Evolutionary conservation across 2,113 vertebrate species (phyloP), one percentile per base, ranked within the genome.

Genomic region (Corythoichthys intestinalis): DNA sequence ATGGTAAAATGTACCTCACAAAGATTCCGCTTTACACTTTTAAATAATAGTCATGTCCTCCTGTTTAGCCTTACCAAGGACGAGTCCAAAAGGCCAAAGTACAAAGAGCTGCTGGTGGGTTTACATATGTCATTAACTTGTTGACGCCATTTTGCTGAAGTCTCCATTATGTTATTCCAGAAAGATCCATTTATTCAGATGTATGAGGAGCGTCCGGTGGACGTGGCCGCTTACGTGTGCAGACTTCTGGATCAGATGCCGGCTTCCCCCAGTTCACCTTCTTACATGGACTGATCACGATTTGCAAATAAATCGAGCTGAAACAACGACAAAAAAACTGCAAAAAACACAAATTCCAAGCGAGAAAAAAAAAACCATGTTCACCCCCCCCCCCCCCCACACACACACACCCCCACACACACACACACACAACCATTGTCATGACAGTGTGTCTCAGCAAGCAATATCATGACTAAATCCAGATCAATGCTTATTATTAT

Each of bases 71-170:
- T 99, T 94, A 98, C 97, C 60, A 99, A 99, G 94, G 97, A 99
- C 46, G 97, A 99, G 85, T 99, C 97, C 65, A 98, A 97, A 93
- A 97, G 97, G 95, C 97, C 97, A 94, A 99, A 99, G 94, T 99
- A 99, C 93, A 96, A 94, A 91, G 97, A 99, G 89, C 96, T 99
- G 86, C 94, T 98, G 96, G 97, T 99, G 77, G 94, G 97, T 84
- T 57, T 0, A 14, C 9, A n/a, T 17, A 2, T 0, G 38, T 34
- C 12, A 2, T 8, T 6, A 12, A 7, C 11, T 15, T 41, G 48
- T 50, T 63, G 0, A n/a, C 10, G 10, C 5, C 53, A 4, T 56
- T 53, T 48, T 56, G 46, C 47, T 15, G 37, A 37, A 17, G 4
- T 53, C 7, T 65, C 48, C 28, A n/a, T 1, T 1, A 1, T 7